Conservation (phyloP, 2,113 vertebrate species). For the Cochlearius cochlearius region DNA sequence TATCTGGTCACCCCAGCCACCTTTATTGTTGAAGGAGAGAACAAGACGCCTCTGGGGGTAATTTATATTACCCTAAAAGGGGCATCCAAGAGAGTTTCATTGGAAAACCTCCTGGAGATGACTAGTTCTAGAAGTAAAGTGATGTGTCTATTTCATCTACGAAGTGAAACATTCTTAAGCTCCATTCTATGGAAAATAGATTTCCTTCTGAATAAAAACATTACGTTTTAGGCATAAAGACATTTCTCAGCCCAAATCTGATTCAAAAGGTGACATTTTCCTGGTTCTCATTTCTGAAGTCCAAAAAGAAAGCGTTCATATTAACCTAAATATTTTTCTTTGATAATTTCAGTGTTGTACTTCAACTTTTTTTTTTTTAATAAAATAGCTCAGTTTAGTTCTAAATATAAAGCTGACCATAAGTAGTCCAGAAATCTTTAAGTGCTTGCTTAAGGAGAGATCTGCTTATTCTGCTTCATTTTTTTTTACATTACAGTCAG, state of each 20-base stretch:
- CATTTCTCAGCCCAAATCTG: neutral
- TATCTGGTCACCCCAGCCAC: neutral
- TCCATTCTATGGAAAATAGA: neutral
- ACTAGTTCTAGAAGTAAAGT: neutral
- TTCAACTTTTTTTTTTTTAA: neutral
- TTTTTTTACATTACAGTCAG: neutral
- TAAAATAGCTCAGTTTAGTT: neutral
- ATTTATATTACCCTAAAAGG: neutral
- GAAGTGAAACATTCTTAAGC: neutral
- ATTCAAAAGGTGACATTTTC: neutral
- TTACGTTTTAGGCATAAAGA: neutral
- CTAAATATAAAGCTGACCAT: neutral
- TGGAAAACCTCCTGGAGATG: neutral
- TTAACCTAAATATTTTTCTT: neutral
- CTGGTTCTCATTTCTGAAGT: neutral
- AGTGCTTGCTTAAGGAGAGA: neutral
- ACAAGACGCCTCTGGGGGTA: neutral
- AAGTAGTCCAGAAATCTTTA: neutral
- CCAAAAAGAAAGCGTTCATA: fast-evolving
- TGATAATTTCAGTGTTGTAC: neutral
- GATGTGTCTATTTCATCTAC: neutral
- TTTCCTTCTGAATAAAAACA: neutral
- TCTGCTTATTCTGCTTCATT: neutral
- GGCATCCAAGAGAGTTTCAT: neutral
- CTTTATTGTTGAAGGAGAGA: neutral